Percentiles rank a stretch among this genome's conserved stretches.
Conservation (phyloP, 2,113 vertebrate species). For the Ranitomeya variabilis region DNA sequence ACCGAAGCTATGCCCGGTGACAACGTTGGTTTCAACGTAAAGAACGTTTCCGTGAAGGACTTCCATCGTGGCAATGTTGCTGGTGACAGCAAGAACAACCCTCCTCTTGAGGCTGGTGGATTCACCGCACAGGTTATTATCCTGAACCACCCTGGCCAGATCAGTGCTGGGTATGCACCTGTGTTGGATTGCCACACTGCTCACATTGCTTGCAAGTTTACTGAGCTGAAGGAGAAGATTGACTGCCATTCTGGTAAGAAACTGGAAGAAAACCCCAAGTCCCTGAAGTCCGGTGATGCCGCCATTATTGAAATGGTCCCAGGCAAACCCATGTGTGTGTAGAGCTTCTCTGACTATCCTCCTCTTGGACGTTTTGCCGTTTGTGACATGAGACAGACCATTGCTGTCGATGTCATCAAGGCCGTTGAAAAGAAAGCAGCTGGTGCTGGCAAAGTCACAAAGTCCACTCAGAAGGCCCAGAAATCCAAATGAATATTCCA, state of each 20-base stretch:
- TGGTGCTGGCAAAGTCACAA: slow-evolving; percentile 88
- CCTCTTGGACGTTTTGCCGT: slow-evolving; percentile 90
- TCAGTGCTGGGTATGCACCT: slow-evolving; percentile 90
- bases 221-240: slow-evolving; percentile 92
- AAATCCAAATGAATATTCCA: slow-evolving; percentile 92
- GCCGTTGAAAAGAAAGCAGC: slow-evolving; percentile 88
- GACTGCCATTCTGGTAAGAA: slow-evolving; percentile 96
- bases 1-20: slow-evolving; percentile 86
- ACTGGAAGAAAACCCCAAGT: slow-evolving; percentile 93
- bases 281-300: slow-evolving; percentile 89
- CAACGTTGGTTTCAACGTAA: slow-evolving; percentile 89
- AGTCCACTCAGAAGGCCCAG: slow-evolving; percentile 97
- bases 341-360: slow-evolving; percentile 95
- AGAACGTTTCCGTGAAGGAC: slow-evolving; percentile 91
- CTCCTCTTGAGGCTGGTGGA: slow-evolving; percentile 88
- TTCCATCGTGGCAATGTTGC: slow-evolving; percentile 92
- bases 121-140: slow-evolving; percentile 97
- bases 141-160: slow-evolving; percentile 93
- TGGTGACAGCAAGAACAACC: slow-evolving; percentile 91
- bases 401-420: slow-evolving; percentile 94
- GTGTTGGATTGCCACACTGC: slow-evolving; percentile 96
- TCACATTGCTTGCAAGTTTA: slow-evolving; percentile 92
- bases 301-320: slow-evolving; percentile 93
- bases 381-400: slow-evolving; percentile 95
- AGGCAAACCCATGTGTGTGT: slow-evolving; percentile 93